phyloP scores from a whole-genome alignment of 2,888 invertebrate species.

The Sclerodermus sp. region DNA sequence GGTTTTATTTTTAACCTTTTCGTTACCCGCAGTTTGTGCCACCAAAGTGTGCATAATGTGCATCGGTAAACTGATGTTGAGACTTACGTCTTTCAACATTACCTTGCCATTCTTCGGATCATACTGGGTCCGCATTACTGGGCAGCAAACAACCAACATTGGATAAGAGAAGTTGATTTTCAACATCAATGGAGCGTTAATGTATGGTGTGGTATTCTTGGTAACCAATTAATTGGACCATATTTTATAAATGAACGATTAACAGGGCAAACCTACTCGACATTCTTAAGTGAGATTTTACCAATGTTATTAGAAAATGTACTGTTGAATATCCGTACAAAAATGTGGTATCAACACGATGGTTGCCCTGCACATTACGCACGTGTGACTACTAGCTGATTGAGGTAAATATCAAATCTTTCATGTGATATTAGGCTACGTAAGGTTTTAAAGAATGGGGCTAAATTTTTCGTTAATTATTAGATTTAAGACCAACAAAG shows the following conservation, averaged over 20 bases:
- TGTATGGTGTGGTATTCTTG: background rate
- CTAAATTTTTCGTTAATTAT: no score
- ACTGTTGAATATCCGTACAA: background rate
- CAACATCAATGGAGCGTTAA: background rate
- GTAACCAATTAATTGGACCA: conserved; percentile 1
- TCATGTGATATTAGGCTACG: background rate
- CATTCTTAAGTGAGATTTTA: background rate
- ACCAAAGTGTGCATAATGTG: conserved; percentile 14
- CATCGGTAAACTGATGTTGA: conserved; percentile 13
- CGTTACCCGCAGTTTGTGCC: no score
- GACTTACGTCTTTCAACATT: conserved; percentile 10
- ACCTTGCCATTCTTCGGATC: conserved; percentile 7
- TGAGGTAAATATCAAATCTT: no score
- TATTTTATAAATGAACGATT: background rate
- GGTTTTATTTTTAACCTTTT: no score
- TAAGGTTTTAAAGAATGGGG: no score
- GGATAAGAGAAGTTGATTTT: no score
- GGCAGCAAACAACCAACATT: no score
- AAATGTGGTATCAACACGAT: background rate
- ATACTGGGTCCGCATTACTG: no score
- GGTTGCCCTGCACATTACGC: no score
- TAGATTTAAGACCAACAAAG: no score
- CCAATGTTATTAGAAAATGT: background rate
- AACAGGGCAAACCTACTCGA: background rate
- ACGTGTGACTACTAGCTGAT: no score